Conservation (phyloP, 2,797 vertebrate genomes). For the Silurus lanzhouensis region DNA sequence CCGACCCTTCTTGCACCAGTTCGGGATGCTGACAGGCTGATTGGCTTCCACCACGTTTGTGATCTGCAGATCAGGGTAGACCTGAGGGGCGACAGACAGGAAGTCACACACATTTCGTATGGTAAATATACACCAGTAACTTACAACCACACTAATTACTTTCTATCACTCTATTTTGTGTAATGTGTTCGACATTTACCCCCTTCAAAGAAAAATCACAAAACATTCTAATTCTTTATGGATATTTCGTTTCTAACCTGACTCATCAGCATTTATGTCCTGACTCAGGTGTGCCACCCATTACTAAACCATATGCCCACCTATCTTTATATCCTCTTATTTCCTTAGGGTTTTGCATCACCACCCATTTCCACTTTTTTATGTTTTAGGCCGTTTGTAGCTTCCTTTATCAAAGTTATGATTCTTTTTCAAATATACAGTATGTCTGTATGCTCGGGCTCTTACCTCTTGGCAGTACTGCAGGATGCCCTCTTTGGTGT, state of each 20-base stretch:
- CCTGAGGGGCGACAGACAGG: conserved; percentile 62
- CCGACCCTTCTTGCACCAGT: conserved; percentile 86
- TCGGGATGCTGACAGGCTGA: conserved; percentile 85
- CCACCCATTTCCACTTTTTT: background rate
- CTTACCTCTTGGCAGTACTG: conserved; percentile 87
- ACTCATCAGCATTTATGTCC: background rate
- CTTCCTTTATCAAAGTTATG: background rate
- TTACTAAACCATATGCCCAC: background rate
- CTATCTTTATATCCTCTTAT: background rate
- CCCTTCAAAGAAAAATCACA: background rate
- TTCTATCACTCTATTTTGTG: no score
- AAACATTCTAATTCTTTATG: background rate
- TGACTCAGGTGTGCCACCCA: background rate
- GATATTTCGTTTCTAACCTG: background rate
- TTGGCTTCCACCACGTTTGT: conserved; percentile 91
- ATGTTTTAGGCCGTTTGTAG: background rate
- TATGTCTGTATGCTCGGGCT: background rate
- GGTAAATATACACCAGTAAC: background rate
- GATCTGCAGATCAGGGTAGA: conserved; percentile 87
- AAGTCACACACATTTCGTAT: background rate
- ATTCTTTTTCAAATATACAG: background rate
- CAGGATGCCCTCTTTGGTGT: conserved; percentile 86
- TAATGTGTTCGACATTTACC: background rate
- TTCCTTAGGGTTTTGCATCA: background rate
- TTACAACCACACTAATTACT: background rate